Conservation (phyloP, 1,140 invertebrate genomes). For the Aphelenchoides fujianensis region DNA sequence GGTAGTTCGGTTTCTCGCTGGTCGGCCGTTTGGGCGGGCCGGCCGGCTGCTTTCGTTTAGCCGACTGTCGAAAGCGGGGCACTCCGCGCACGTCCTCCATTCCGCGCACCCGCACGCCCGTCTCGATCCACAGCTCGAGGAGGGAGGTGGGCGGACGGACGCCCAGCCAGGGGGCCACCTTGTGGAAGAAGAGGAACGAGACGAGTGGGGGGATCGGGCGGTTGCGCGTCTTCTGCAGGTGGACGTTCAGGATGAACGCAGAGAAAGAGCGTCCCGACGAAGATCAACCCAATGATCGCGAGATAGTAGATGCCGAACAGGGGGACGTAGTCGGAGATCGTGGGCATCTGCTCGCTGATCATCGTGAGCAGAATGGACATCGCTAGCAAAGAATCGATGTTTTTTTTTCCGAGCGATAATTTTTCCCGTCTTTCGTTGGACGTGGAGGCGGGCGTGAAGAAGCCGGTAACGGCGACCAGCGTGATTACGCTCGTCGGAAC, state of each 20-base stretch:
- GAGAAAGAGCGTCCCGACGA: conserved; percentile 61
- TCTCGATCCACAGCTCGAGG: conserved; percentile 58
- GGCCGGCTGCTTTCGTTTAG: not conserved
- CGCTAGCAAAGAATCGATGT: conserved; percentile 62
- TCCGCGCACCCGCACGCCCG: conserved; percentile 40
- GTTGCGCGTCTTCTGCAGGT: conserved; percentile 58
- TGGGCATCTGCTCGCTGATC: conserved; percentile 57
- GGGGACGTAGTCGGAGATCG: conserved; percentile 54
- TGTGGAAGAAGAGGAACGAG: conserved; percentile 57
- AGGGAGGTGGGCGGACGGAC: conserved; percentile 54
- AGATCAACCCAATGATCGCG: conserved; percentile 60
- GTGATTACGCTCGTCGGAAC: conserved; percentile 61
- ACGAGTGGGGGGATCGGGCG: conserved; percentile 57
- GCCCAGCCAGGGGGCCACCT: conserved; percentile 53
- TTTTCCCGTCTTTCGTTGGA: conserved; percentile 59
- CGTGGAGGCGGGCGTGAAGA: conserved; percentile 62
- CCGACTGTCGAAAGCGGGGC: not conserved
- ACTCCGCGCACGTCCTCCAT: conserved; percentile 18
- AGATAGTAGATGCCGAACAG: conserved; percentile 59
- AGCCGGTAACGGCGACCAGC: conserved; percentile 61
- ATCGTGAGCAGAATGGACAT: conserved; percentile 61
- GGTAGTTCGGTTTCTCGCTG: conserved; percentile 19
- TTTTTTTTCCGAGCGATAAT: conserved; percentile 52
- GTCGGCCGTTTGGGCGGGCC: conserved; percentile 6
- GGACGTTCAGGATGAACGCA: conserved; percentile 60